Evolutionary conservation across 2,888 invertebrate genomes (phyloP), one percentile per base, ranked within the genome.

Genomic region (Himalopsyche japonica): DNA sequence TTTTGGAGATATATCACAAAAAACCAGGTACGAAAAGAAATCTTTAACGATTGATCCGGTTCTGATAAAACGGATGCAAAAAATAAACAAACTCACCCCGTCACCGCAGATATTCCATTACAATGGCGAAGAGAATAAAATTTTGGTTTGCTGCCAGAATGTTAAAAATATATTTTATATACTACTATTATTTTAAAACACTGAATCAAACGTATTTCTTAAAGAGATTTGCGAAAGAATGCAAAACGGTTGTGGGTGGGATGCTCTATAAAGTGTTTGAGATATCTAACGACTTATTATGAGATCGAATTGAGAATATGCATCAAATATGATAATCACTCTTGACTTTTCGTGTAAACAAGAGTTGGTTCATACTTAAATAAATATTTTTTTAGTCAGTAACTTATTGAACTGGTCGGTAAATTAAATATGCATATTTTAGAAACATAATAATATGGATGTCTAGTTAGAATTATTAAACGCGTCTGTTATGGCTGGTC

Each of bases 181-280:
- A 82, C 85, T 85, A 77, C 48, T 76, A 77, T 80, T 82, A 83
- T 85, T 83, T 85, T 78, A 82, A 79, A 83, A 80, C 79, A 80
- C 80, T 85, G 85, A 80, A 80, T 85, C 82, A 80, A 84, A 82
- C 78, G 82, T 82, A 49, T 82, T 77, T 82, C 77, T 82, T 81
- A 48, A 30, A 24, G 10, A 30, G 24, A 64, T 34, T 30, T 8
- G 37, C 37, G 57, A 30, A 82, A 76, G 82, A 77, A 82, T 77
- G 76, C 49, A 30, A 32, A 77, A 48, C 76, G 37, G 77, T 32
- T 32, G 82, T 81, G 81, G 81, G 81, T 24, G 76, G n/a, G 81
- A 12, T 27, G 70, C 70, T 70, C 57, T 57, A n/a, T 24, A 57
- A 20, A 57, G 43, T 43, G 10, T 57, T 30, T 70, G 30, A 4